Conservation (phyloP, 2,797 vertebrate genomes). For the Notoglanidium macrostoma region DNA sequence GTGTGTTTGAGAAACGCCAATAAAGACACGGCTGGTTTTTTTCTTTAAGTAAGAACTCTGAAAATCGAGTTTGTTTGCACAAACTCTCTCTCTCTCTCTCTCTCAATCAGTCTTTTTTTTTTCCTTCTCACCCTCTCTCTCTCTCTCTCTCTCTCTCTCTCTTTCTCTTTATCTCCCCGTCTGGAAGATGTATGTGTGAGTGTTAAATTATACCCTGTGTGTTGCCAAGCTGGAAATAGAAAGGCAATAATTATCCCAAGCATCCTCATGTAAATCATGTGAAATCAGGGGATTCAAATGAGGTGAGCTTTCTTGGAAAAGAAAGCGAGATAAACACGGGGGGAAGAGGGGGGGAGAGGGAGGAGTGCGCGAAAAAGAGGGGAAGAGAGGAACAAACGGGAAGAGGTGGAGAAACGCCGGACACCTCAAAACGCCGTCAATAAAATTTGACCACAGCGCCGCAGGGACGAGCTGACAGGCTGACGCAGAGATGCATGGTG, state of each 20-base stretch:
- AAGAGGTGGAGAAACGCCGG: constrained; percentile 34
- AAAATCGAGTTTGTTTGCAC: constrained; percentile 50
- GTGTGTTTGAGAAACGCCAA: background rate
- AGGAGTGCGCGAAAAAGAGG: background rate
- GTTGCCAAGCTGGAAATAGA: constrained; percentile 64
- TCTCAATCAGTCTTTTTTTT: background rate
- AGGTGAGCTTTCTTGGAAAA: constrained; percentile 51
- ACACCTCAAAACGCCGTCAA: constrained; percentile 63
- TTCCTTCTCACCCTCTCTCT: background rate
- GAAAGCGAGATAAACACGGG: constrained; percentile 40
- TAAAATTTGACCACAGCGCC: constrained; percentile 66
- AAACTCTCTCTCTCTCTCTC: constrained; percentile 29
- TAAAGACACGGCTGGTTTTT: background rate
- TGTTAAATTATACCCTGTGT: constrained; percentile 66
- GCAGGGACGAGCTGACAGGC: constrained; percentile 23
- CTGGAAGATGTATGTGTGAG: constrained; percentile 54
- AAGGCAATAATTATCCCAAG: constrained; percentile 65
- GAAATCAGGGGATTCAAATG: constrained; percentile 61
- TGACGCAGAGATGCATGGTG: constrained; percentile 19
- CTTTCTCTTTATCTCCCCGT: background rate
- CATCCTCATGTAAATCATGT: constrained; percentile 64
- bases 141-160: background rate
- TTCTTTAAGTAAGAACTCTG: constrained; percentile 32
- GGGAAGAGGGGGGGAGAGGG: background rate
- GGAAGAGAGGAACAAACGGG: constrained; percentile 35